Evolutionary conservation across 2,888 invertebrate genomes (phyloP).

Genomic region (Taphrorychus bicolor): DNA sequence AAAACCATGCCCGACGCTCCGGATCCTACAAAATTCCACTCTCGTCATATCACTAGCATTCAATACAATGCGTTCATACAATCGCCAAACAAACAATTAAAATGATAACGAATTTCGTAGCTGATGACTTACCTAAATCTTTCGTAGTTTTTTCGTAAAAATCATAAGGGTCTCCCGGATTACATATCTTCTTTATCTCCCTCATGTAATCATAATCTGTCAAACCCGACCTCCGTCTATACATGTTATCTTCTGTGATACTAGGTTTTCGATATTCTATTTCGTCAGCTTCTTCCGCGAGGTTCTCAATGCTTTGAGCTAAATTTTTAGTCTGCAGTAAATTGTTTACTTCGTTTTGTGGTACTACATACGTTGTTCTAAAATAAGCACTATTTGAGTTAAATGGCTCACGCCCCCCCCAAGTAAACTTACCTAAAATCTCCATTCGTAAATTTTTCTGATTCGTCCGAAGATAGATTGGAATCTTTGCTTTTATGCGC

Average conservation of each 20-base stretch:
- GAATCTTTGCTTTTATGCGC: slow-evolving; percentile 70
- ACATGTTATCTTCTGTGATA: slow-evolving; percentile 48
- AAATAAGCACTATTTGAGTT: not conserved
- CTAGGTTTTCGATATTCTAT: slow-evolving; percentile 55
- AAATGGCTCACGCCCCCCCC: not conserved
- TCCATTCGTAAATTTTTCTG: slow-evolving; percentile 5
- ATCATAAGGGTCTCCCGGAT: slow-evolving; percentile 79
- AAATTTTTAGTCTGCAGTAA: slow-evolving; percentile 54
- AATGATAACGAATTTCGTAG: too few relatives aligned
- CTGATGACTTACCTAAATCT: slow-evolving; percentile 67
- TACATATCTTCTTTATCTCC: slow-evolving; percentile 80
- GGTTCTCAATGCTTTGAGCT: slow-evolving; percentile 58
- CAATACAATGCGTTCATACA: too few relatives aligned
- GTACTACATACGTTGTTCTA: slow-evolving; percentile 51
- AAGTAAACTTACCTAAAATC: not conserved
- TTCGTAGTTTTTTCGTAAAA: slow-evolving; percentile 79
- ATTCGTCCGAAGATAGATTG: slow-evolving; percentile 45
- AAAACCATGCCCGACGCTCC: slow-evolving; percentile 94
- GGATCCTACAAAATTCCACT: slow-evolving; percentile 64
- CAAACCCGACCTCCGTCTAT: slow-evolving; percentile 51
- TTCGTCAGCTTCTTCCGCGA: slow-evolving; percentile 52
- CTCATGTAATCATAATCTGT: slow-evolving; percentile 75
- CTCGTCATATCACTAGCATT: not conserved
- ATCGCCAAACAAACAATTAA: too few relatives aligned
- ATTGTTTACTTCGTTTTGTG: slow-evolving; percentile 52